Base-by-base conservation (phyloP, 2,797 vertebrate genomes). In the Astyanax mexicanus region DNA sequence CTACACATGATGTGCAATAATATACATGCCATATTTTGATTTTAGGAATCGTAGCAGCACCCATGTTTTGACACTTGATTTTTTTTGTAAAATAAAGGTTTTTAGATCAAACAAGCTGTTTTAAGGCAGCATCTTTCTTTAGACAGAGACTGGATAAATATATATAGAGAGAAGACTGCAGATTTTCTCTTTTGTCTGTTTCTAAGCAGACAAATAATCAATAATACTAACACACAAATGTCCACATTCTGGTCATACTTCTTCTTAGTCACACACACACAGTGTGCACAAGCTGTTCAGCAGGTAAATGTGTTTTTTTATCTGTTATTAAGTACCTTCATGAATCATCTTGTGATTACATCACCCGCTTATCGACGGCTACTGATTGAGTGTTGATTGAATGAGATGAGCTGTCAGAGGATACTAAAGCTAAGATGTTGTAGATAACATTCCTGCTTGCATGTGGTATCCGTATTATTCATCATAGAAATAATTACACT, bases 131-230 rank as follows among this genome's bases (percentile, higher is more conserved):
- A 38, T 12, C 10, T 15, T 44, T 8, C 10, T 1, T 44, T 44
- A 44, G 10, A 12, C 13, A 44, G 40, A 44, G 13, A 13, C 11
- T 44, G 12, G 21, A 11, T 11, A 10, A 3, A 11, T 25, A 21
- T 25, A 25, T 25, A n/a, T 23, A 19, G 8, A 49, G 23, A 10
- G 51, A 12, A 6, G 19, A 25, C 7, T 25, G 21, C 19, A 23
- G 51, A 54, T 54, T 21, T 23, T 58, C 17, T 27, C 7, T 6
- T 21, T 64, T 74, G 38, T 57, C 23, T 42, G 25, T 37, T 75
- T 58, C 42, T 49, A 21, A 38, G 25, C 25, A 25, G 72, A 72
- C 72, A 69, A 77, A 64, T 75, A 60, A 79, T 79, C 72, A 45
- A 79, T 79, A 79, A 64, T 42, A n/a, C 29, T 29, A n/a, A n/a